Evolutionary conservation across 2,888 invertebrate genomes (phyloP), one percentile per base, ranked within the genome.

Genomic region (Bugula neritina): DNA sequence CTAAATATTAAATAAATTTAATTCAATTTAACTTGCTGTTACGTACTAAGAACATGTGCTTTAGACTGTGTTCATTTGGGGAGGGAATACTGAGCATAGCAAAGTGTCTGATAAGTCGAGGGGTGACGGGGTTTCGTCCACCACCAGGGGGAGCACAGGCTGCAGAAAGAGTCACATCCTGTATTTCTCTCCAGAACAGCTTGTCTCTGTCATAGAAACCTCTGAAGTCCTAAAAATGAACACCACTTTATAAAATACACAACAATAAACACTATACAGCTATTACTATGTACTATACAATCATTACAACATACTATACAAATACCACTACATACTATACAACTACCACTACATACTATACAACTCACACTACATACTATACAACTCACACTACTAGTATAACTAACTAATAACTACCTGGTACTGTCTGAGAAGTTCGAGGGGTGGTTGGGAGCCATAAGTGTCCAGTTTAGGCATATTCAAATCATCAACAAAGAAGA

Each of bases 151-250:
- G 84, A 23, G 83, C 85, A 79, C 85, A 85, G 0, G 85, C 85
- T 43, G 84, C 82, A 54, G 81, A 81, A 70, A 85, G 75, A 0
- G 92, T 90, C 54, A 94, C 90, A 82, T 94, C 92, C 80, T 89
- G 85, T n/a, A 94, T 90, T 10, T 90, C 88, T 82, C 92, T 93
- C 94, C 94, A 94, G 81, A 90, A 92, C 69, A 94, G 84, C 80
- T 92, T 93, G 73, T 92, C 91, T 71, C 93, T 88, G 80, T 94
- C 94, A 81, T 92, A 94, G 72, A 94, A 86, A 0, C 94, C 94
- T 35, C 89, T 88, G 78, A 89, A 91, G 81, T 92, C 92, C 73
- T 63, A n/a, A 63, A n/a, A 63, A 13, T 10, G 23, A 5, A 57
- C 57, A 57, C 5, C 13, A 57, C 10, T 17, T 10, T 10, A 17